These are phyloP conservation scores for Lithobates pipiens DNA, from an alignment of 2,797 vertebrate genomes.

Conservation along the genomic window DNA sequence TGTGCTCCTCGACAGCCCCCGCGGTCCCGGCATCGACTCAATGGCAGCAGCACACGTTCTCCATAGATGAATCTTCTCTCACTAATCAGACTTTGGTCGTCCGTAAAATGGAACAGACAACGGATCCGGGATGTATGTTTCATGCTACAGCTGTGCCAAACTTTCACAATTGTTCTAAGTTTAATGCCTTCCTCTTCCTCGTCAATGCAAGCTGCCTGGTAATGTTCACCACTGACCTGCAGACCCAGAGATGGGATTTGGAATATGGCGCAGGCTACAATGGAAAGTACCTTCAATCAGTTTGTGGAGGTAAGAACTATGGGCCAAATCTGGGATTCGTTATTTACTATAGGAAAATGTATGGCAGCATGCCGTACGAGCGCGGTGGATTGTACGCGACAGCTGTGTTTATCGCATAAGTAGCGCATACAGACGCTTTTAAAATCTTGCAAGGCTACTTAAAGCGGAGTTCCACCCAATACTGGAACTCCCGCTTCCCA, in stretches of 20 bases:
- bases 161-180: not conserved
- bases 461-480: too few relatives aligned
- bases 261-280: not conserved
- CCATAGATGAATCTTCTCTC: accelerated
- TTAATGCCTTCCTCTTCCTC: not conserved
- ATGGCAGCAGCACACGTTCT: not conserved
- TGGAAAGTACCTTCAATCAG: not conserved
- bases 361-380: too few relatives aligned
- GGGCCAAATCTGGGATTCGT: too few relatives aligned
- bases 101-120: too few relatives aligned
- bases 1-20: not conserved
- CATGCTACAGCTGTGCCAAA: not conserved
- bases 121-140: not conserved
- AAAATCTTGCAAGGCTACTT: too few relatives aligned
- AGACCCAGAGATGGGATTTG: not conserved
- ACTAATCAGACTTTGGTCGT: not conserved
- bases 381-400: too few relatives aligned
- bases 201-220: not conserved
- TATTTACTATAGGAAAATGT: too few relatives aligned
- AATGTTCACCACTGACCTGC: not conserved
- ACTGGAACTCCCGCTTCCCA: too few relatives aligned
- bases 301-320: not conserved
- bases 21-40: too few relatives aligned
- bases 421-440: too few relatives aligned
- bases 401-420: too few relatives aligned